These are phyloP conservation scores for Hemicentrotus pulcherrimus DNA, from an alignment of 35 echinoderm and acorn worm species.

Conservation along the genomic window DNA sequence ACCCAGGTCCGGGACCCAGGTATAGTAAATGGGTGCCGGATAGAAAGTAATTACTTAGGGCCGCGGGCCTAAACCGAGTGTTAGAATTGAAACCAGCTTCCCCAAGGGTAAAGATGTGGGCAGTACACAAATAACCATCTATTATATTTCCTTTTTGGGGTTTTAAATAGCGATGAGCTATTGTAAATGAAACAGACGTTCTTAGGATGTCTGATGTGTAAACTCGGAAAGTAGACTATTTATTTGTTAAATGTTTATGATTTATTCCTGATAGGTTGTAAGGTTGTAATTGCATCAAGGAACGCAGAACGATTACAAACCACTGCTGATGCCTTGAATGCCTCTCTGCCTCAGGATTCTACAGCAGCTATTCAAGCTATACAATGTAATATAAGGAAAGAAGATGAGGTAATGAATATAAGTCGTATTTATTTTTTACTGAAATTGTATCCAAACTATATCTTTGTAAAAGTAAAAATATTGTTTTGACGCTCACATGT, in stretches of 20 bases:
- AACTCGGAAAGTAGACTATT: too few relatives aligned
- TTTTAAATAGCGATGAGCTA: too few relatives aligned
- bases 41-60: too few relatives aligned
- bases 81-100: too few relatives aligned
- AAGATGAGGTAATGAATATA: slow-evolving; percentile 77
- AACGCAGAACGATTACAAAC: slow-evolving; percentile 76
- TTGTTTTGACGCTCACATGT: not conserved
- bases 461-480: not conserved
- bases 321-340: slow-evolving; percentile 71
- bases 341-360: slow-evolving; percentile 53
- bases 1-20: too few relatives aligned
- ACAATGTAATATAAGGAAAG: slow-evolving; percentile 88
- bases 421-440: not conserved
- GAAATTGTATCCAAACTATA: not conserved
- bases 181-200: too few relatives aligned
- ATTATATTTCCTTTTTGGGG: too few relatives aligned
- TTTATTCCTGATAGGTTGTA: slow-evolving; percentile 67
- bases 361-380: slow-evolving; percentile 73
- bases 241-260: not conserved
- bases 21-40: too few relatives aligned
- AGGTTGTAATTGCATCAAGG: slow-evolving; percentile 90
- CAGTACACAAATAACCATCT: too few relatives aligned
- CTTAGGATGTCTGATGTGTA: too few relatives aligned
- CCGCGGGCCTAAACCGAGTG: too few relatives aligned
- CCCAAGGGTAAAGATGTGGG: too few relatives aligned